A percentile compares a stretch with the other conserved stretches of the same genome.
Evolutionary conservation across 2,797 vertebrate species (phyloP).

Genomic region (Anguilla obscura): DNA sequence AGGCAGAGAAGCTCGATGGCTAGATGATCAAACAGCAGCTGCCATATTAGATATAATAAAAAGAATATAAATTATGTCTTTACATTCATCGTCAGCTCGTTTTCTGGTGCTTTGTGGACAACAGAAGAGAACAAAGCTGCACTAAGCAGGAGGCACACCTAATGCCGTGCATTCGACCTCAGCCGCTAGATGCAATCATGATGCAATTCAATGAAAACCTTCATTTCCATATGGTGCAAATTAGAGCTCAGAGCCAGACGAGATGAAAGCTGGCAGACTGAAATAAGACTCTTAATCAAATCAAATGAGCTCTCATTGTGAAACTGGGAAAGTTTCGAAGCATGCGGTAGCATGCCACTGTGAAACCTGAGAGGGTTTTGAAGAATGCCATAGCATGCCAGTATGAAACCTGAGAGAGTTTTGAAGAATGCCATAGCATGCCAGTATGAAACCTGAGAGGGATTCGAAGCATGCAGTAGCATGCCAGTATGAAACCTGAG

Average conservation of each 20-base stretch:
- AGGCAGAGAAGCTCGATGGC: neutral
- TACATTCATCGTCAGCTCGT: neutral
- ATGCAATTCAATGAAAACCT: conserved; percentile 15
- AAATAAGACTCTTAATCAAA: neutral
- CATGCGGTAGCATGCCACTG: too few species aligned
- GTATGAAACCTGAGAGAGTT: too few species aligned
- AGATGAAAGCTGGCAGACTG: neutral
- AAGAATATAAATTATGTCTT: neutral
- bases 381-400: too few species aligned
- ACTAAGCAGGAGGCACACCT: neutral
- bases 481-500: too few species aligned
- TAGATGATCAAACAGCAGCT: neutral
- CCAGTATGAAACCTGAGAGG: too few species aligned
- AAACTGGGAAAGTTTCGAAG: neutral
- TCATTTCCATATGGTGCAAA: neutral
- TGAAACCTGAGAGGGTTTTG: too few species aligned
- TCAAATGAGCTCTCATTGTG: neutral
- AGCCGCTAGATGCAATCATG: neutral
- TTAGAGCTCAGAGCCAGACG: neutral
- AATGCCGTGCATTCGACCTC: neutral
- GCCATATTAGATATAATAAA: neutral
- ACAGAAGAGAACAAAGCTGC: neutral
- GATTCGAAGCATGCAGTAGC: too few species aligned
- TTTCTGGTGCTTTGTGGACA: neutral
- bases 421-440: too few species aligned